These are phyloP conservation scores for Macrosiphum euphorbiae DNA, from an alignment of 2,888 invertebrate genomes.

Conservation along the genomic window DNA sequence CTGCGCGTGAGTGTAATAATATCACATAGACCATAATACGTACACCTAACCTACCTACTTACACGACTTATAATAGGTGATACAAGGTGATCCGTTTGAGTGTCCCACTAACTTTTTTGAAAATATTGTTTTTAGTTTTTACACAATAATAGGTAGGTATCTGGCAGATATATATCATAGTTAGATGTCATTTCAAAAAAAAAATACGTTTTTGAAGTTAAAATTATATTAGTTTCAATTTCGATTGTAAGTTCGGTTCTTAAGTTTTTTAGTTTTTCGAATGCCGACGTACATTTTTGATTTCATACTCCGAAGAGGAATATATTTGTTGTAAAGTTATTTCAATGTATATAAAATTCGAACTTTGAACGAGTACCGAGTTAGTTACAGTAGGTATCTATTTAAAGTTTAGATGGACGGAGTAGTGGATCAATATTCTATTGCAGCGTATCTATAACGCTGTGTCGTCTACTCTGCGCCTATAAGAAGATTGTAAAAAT, in stretches of 20 bases:
- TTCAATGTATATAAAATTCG: neutral
- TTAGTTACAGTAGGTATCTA: neutral
- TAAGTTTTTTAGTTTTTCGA: neutral
- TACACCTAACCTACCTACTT: neutral
- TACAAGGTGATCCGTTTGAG: neutral
- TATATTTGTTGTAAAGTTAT: neutral
- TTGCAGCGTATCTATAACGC: no score
- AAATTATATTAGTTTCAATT: neutral
- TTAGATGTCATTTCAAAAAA: neutral
- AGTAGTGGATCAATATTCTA: neutral
- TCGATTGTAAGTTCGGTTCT: no score
- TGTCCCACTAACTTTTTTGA: neutral
- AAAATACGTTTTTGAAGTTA: neutral
- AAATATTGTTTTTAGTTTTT: neutral
- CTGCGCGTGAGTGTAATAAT: slow-evolving; percentile 2
- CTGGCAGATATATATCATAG: neutral
- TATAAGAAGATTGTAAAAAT: neutral
- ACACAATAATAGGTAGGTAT: neutral
- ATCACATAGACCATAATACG: neutral
- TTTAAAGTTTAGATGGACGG: neutral
- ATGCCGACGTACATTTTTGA: neutral
- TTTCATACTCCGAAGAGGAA: neutral
- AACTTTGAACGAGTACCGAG: neutral
- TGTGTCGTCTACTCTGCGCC: neutral
- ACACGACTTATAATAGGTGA: neutral